A percentile compares a stretch with the other conserved stretches of the same genome.
These are phyloP conservation scores for Pangasius krempfi DNA, from an alignment of 2,797 vertebrate genomes.

Conservation along the genomic window DNA sequence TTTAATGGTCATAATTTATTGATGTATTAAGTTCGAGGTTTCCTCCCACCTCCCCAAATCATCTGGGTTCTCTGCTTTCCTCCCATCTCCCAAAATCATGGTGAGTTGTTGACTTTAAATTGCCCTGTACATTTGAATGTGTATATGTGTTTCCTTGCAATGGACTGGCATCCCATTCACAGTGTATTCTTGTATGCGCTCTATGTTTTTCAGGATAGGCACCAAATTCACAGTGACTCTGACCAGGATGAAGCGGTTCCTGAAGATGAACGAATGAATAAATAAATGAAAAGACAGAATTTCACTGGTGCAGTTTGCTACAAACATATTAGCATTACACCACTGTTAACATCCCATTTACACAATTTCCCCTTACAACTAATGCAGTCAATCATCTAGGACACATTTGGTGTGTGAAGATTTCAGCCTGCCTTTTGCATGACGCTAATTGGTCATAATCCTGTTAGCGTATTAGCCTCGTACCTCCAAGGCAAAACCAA, in stretches of 20 bases:
- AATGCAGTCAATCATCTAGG: conserved; percentile 9
- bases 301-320: not conserved
- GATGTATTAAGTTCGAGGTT: not conserved
- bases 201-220: not conserved
- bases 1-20: not conserved
- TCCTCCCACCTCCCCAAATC: not conserved
- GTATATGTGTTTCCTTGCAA: not conserved
- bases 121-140: not conserved
- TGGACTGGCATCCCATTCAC: not conserved
- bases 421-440: not conserved
- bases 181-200: not conserved
- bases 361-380: not conserved
- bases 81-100: not conserved
- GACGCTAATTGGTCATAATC: conserved; percentile 23
- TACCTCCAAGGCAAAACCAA: conserved; percentile 8
- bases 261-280: not conserved
- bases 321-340: not conserved
- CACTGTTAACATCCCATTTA: not conserved
- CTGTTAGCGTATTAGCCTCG: not conserved
- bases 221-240: not conserved
- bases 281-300: not conserved
- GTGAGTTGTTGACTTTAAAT: not conserved
- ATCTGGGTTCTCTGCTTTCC: not conserved
- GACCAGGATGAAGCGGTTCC: not conserved
- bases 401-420: conserved; percentile 6